Conservation (phyloP, 2,888 invertebrate genomes). For the Drosophila ezoana region DNA sequence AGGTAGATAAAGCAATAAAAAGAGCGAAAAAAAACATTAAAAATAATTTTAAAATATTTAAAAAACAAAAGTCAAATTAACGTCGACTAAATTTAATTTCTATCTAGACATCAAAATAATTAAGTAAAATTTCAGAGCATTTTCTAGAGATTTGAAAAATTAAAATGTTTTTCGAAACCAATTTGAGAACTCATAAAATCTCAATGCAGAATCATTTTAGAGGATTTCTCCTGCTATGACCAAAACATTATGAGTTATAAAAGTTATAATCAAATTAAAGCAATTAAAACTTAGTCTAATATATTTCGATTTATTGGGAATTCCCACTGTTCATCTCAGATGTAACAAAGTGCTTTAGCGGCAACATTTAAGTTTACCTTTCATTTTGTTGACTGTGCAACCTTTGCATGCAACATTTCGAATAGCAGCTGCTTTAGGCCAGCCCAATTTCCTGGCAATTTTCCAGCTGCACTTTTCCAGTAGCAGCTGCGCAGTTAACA, state of each 20-base stretch:
- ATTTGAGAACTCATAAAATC: no score
- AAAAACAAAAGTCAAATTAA: slow-evolving; percentile 17
- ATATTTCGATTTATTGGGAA: no score
- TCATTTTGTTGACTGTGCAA: slow-evolving; percentile 2
- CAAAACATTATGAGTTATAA: no score
- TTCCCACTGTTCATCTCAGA: no score
- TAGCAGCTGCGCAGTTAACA: slow-evolving; percentile 46
- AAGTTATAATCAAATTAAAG: no score
- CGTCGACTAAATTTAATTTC: background rate
- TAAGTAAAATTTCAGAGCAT: slow-evolving; percentile 1
- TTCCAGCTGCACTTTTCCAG: slow-evolving; percentile 51
- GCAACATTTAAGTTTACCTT: slow-evolving; percentile 6
- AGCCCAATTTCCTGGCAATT: slow-evolving; percentile 61
- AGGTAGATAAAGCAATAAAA: slow-evolving; percentile 22
- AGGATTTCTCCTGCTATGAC: no score
- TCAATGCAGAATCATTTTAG: no score
- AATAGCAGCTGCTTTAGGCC: slow-evolving; percentile 40
- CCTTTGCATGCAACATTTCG: slow-evolving; percentile 6
- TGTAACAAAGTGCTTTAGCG: no score
- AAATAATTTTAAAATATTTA: slow-evolving; percentile 37
- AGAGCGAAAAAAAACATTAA: slow-evolving; percentile 11
- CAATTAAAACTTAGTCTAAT: no score
- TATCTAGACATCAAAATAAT: background rate
- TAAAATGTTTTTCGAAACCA: no score
- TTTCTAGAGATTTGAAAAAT: no score